Base-by-base conservation (phyloP, 2,888 invertebrate species). In the Ceraclea dissimilis region DNA sequence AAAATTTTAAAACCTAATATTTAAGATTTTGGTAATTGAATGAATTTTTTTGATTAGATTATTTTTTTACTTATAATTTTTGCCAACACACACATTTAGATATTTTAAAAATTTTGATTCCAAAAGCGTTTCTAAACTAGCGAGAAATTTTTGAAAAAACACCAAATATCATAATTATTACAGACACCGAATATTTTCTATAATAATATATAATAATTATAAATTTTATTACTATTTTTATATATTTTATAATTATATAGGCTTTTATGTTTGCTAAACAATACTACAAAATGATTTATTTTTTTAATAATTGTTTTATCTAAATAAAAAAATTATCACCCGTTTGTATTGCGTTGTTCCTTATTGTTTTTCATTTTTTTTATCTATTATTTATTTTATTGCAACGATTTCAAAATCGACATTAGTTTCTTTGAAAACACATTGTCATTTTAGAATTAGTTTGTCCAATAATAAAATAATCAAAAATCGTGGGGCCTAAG, bases 301-400 rank as follows among this genome's bases (percentile, higher is more conserved):
- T 39, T 39, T 39, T 39, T n/a, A n/a, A n/a, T n/a, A 39, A 39
- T 39, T 39, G 39, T 39, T 39, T 39, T 39, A 39, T 39, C 39
- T 39, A 39, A 26, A 4, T n/a, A n/a, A n/a, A 39, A 16, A 39
- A 39, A 39, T 50, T 63, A 63, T 63, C 63, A 63, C 63, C 63
- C 62, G 62, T 63, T 56, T 39, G 57, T 63, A 63, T 63, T 63
- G 63, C 63, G 54, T 60, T 62, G 18, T 62, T 48, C 52, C 58
- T 60, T 56, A 59, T 57, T 62, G 60, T 54, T 26, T 59, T 56
- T 39, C 5, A 39, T 39, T 26, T 26, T 26, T 26, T 26, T 26
- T 26, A 26, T 6, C 26, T 26, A 26, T 26, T 26, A 26, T n/a
- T n/a, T n/a, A n/a, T 26, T 26, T 26, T 26, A 26, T 26, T 26